phyloP scores from a whole-genome alignment of 1,140 invertebrate species.

The Stegodyphus mimosarum region DNA sequence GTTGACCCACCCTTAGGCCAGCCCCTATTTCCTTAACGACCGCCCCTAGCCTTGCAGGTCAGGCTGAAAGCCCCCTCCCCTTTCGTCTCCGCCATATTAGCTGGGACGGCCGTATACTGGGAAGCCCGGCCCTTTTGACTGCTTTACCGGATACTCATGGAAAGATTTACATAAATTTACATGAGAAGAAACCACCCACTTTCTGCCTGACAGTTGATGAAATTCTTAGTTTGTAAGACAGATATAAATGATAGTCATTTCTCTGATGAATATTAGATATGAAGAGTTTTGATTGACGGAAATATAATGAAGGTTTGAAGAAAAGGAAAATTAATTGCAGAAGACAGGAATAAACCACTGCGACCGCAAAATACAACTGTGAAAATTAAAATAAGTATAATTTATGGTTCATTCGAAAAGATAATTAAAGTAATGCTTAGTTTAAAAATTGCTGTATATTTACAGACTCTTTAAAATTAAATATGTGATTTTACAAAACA shows the following conservation, averaged over 20 bases:
- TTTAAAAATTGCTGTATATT: not conserved
- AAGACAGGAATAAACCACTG: too few species aligned
- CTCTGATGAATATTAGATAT: not conserved
- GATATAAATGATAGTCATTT: not conserved
- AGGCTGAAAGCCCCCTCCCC: not conserved
- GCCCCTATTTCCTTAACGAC: constrained; percentile 1
- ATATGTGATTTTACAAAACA: too few species aligned
- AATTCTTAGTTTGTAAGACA: constrained; percentile 37
- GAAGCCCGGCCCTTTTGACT: constrained; percentile 21
- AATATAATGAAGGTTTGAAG: not conserved
- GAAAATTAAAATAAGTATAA: not conserved
- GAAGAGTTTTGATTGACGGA: not conserved
- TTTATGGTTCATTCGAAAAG: not conserved
- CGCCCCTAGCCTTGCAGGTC: not conserved
- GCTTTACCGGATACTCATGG: not conserved
- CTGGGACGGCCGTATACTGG: not conserved
- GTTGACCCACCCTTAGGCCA: not conserved
- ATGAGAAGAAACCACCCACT: constrained; percentile 39
- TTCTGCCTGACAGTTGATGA: constrained; percentile 44
- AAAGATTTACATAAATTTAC: constrained; percentile 61
- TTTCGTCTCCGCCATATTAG: not conserved
- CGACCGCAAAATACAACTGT: not conserved
- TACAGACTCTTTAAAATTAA: too few species aligned
- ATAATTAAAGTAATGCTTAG: not conserved
- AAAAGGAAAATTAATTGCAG: not conserved